phyloP scores from a whole-genome alignment of 2,797 vertebrate genomes.

The Microtus californicus region DNA sequence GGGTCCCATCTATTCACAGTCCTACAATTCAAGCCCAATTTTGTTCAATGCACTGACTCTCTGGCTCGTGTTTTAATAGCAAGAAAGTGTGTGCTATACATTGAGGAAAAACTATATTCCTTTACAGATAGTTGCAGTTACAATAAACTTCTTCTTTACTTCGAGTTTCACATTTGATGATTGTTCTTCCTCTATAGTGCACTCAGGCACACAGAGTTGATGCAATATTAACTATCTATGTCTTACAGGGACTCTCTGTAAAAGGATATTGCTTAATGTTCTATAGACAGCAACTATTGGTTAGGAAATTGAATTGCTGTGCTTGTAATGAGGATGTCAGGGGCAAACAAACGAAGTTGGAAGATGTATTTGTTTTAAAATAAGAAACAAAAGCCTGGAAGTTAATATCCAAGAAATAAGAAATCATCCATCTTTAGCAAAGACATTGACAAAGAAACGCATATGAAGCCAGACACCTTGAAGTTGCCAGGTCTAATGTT shows the following conservation, averaged over 20 bases:
- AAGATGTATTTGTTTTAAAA: constrained; percentile 41
- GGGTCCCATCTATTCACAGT: not conserved
- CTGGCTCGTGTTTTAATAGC: not conserved
- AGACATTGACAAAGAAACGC: constrained; percentile 7
- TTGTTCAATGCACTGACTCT: not conserved
- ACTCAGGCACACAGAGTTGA: not conserved
- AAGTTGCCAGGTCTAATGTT: not conserved
- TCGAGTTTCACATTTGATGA: not conserved
- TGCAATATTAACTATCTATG: not conserved
- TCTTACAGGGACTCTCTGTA: not conserved
- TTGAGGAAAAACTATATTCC: not conserved
- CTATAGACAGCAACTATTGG: not conserved
- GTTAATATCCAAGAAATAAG: not conserved
- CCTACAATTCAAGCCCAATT: not conserved
- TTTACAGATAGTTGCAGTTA: not conserved
- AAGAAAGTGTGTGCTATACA: not conserved
- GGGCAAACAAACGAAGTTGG: not conserved
- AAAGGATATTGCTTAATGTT: not conserved
- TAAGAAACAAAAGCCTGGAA: not conserved
- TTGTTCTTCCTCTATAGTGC: constrained; percentile 1
- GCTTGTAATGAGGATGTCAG: not conserved
- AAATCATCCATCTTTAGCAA: constrained; percentile 26
- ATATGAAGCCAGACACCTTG: not conserved
- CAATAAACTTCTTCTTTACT: not conserved
- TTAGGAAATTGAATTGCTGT: not conserved